Percentiles rank a stretch among this genome's conserved stretches.
phyloP scores from a whole-genome alignment of 2,797 vertebrate species.

The Odontamblyopus rebecca region DNA sequence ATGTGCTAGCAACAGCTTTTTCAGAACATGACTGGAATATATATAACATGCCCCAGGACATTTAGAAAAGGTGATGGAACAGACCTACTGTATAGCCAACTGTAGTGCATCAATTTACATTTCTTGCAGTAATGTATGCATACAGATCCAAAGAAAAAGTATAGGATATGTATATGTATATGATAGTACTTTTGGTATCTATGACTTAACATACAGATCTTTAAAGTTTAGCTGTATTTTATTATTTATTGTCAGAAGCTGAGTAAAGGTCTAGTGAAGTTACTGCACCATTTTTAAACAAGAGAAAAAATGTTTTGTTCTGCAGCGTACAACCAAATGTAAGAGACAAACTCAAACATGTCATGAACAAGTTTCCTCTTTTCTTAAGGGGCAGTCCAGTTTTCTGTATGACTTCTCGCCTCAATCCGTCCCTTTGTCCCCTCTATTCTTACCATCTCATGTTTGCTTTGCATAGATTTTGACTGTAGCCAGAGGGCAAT shows the following conservation, averaged over 20 bases:
- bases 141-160: not conserved
- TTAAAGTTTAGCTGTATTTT: not conserved
- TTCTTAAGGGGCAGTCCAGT: conserved; percentile 58
- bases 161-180: not conserved
- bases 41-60: not conserved
- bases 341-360: not conserved
- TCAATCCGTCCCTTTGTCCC: conserved; percentile 38
- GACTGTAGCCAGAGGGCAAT: conserved; percentile 76
- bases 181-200: not conserved
- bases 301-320: not conserved
- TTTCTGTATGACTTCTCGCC: conserved; percentile 64
- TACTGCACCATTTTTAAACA: not conserved
- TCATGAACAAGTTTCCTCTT: conserved; percentile 47
- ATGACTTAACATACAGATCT: not conserved
- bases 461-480: conserved; percentile 83
- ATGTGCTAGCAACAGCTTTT: not conserved
- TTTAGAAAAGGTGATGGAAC: not conserved
- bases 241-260: conserved; percentile 16
- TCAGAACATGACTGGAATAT: not conserved
- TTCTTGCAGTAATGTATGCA: not conserved
- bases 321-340: not conserved
- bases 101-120: too few relatives aligned
- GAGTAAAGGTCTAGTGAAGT: conserved; percentile 27
- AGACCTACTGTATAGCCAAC: not conserved
- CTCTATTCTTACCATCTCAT: conserved; percentile 75